Base-by-base conservation (phyloP, 2,888 invertebrate species). In the Adineta ricciae region DNA sequence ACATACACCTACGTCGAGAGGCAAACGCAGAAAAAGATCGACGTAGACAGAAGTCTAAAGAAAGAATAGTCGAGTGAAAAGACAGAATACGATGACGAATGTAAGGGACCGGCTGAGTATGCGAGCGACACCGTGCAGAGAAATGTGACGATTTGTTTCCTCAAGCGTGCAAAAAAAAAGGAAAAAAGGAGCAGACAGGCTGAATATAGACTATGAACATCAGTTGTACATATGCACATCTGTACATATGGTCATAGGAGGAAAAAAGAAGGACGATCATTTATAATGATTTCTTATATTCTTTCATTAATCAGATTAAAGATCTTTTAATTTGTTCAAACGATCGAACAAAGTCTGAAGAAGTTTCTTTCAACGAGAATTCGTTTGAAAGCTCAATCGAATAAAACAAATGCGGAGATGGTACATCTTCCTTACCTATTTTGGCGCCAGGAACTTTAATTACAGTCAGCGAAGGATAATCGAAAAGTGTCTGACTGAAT, bases 21-120 rank as follows among this genome's bases (percentile, higher is more conserved):
- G 64, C 64, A 64, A 64, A 64, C 64, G 32, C 64, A 64, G 64
- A 64, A 64, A 64, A 64, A 64, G 64, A 64, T 64, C 64, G 64
- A 64, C 64, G 64, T 64, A 64, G 64, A 32, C 64, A 64, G 36
- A 64, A 64, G 64, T 64, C 64, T 64, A 64, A 64, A 64, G 32
- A 64, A 27, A 64, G 64, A 64, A 64, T 64, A 64, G 64, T 64
- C 64, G 32, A 64, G 64, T 64, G 32, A 64, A 64, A 32, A 64
- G 32, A 64, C 64, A 64, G 64, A 64, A 64, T 64, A 64, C 64
- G 64, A 64, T 64, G 64, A 64, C 64, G 64, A 64, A 64, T 64
- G 32, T 64, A 32, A 19, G 64, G 64, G 64, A 32, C 64, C 32
- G 32, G 32, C 19, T 64, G 64, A 64, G 27, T 64, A 64, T 64